A percentile compares a stretch with the other conserved stretches of the same genome.
phyloP scores from a whole-genome alignment of 2,113 vertebrate genomes.

The Phoenicopterus ruber region DNA sequence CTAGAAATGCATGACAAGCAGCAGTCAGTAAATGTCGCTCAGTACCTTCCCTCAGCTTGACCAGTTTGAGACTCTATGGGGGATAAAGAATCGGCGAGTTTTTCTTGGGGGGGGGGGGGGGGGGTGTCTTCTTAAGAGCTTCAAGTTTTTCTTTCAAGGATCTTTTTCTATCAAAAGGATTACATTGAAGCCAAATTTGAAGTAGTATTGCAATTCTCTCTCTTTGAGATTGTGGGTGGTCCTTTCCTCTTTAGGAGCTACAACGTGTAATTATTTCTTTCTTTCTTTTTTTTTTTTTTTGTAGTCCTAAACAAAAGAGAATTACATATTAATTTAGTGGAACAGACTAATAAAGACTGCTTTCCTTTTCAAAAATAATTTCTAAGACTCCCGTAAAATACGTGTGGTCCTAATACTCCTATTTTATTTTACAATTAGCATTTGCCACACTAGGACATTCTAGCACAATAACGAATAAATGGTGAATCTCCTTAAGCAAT shows the following conservation, averaged over 20 bases:
- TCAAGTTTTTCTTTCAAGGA: not conserved
- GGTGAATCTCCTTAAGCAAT: conserved; percentile 35
- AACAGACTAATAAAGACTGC: not conserved
- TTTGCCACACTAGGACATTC: conserved; percentile 1
- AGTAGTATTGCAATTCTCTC: not conserved
- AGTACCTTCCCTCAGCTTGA: not conserved
- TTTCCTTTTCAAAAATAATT: not conserved
- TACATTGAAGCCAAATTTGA: not conserved
- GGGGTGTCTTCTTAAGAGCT: not conserved
- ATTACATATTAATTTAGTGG: conserved; percentile 1
- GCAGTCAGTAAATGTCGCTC: not conserved
- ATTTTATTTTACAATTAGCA: conserved; percentile 39
- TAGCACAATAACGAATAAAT: not conserved
- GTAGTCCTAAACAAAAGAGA: not conserved
- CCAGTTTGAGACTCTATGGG: not conserved
- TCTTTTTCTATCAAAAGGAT: conserved; percentile 2
- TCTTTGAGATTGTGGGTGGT: conserved; percentile 27
- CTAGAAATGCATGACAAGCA: not conserved
- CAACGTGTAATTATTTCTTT: not conserved
- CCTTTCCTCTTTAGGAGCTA: not conserved
- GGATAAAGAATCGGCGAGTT: not conserved
- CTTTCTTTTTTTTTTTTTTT: not conserved
- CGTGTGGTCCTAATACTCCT: conserved; percentile 9
- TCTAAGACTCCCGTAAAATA: not conserved
- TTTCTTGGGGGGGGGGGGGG: fast-evolving